phyloP scores from a whole-genome alignment of 2,797 vertebrate species.

The Galago senegalensis region DNA sequence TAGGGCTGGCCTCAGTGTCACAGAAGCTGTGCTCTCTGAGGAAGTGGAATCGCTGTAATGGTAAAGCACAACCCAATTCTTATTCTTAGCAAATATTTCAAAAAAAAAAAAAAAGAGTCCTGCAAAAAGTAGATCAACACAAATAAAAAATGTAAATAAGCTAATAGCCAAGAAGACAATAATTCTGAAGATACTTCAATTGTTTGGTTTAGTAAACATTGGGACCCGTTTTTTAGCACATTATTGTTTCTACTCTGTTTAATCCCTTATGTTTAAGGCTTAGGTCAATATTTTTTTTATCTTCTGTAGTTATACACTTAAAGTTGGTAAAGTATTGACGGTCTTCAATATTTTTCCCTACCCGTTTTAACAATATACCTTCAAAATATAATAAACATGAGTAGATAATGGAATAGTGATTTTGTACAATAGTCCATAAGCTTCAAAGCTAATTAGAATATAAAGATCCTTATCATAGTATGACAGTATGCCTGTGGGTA shows the following conservation, averaged over 20 bases:
- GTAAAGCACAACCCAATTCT: background rate
- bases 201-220: background rate
- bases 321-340: background rate
- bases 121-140: conserved; percentile 7
- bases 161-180: background rate
- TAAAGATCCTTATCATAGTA: background rate
- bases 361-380: background rate
- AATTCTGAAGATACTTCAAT: background rate
- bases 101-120: background rate
- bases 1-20: background rate
- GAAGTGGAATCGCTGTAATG: background rate
- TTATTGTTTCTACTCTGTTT: background rate
- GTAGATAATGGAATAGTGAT: background rate
- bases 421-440: background rate
- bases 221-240: background rate
- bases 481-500: background rate
- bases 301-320: background rate
- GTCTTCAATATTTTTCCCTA: background rate
- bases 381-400: background rate
- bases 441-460: background rate
- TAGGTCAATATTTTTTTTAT: background rate
- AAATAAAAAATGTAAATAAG: conserved; percentile 31
- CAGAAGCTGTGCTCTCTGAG: background rate
- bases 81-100: conserved; percentile 47
- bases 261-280: background rate